Evolutionary conservation across 2,888 invertebrate genomes (phyloP).

Genomic region (Hemaris fuciformis): DNA sequence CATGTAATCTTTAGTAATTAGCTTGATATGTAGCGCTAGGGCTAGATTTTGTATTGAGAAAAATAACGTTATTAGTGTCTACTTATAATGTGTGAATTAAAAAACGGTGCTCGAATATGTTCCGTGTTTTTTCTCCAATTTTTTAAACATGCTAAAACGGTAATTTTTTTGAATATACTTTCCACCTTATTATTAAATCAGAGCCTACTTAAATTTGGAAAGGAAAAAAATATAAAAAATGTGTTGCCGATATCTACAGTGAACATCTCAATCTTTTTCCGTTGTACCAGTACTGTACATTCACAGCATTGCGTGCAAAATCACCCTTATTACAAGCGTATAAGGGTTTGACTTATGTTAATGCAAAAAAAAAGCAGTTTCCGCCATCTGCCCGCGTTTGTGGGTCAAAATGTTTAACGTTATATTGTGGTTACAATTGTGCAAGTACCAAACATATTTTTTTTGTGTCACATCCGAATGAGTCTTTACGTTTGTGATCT

Average conservation of each 20-base stretch:
- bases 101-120: not conserved
- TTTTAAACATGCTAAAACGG: too few relatives aligned
- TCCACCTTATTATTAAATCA: too few relatives aligned
- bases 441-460: conserved; percentile 1
- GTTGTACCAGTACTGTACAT: not conserved
- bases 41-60: too few relatives aligned
- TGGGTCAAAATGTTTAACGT: conserved; percentile 72
- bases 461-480: not conserved
- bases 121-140: too few relatives aligned
- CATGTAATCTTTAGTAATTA: too few relatives aligned
- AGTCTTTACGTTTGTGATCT: conserved; percentile 1
- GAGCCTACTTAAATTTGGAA: too few relatives aligned
- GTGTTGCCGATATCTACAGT: not conserved
- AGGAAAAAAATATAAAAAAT: not conserved
- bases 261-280: not conserved
- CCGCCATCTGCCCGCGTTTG: conserved; percentile 64
- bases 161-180: too few relatives aligned
- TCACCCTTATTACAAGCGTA: conserved; percentile 45
- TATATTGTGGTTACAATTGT: conserved; percentile 33
- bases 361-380: conserved; percentile 43
- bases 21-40: too few relatives aligned
- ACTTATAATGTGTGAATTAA: not conserved
- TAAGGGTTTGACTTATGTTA: conserved; percentile 46
- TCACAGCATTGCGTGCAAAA: conserved; percentile 17
- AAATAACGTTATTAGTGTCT: too few relatives aligned